Conservation (phyloP, 2,113 vertebrate genomes). For the Platycercus adscitus region DNA sequence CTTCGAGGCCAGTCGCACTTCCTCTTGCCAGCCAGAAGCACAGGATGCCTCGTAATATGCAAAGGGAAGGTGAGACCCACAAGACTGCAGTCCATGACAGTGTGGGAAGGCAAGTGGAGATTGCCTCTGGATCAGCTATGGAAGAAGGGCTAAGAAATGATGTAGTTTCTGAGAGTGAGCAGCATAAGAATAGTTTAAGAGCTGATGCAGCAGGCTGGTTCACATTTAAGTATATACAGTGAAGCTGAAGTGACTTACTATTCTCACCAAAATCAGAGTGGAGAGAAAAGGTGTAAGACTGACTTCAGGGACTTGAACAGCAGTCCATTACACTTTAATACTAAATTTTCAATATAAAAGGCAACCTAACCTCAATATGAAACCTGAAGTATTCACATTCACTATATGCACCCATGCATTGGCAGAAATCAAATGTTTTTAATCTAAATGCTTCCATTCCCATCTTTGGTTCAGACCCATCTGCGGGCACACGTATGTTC, state of each 20-base stretch:
- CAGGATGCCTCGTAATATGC: not conserved
- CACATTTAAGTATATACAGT: not conserved
- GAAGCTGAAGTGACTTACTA: not conserved
- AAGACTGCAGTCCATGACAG: not conserved
- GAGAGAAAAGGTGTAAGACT: not conserved
- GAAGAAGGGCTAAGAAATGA: not conserved
- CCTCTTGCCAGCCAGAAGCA: not conserved
- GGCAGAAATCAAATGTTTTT: not conserved
- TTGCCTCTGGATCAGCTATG: not conserved
- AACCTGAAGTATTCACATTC: not conserved
- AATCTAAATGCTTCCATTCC: not conserved
- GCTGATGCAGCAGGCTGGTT: not conserved
- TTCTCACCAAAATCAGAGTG: not conserved
- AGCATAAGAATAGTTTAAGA: not conserved
- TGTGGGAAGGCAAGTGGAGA: not conserved
- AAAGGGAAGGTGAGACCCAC: not conserved
- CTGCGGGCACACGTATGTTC: not conserved
- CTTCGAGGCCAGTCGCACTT: not conserved
- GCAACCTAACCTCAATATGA: not conserved
- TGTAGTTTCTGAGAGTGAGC: not conserved
- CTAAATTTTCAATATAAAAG: not conserved
- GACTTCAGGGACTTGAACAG: not conserved
- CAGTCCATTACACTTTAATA: not conserved
- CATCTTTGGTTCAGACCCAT: not conserved
- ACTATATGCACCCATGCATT: not conserved